Evolutionary conservation across 64 coral and sea anemone genomes (phyloP).

Genomic region (Acropora tenuis): DNA sequence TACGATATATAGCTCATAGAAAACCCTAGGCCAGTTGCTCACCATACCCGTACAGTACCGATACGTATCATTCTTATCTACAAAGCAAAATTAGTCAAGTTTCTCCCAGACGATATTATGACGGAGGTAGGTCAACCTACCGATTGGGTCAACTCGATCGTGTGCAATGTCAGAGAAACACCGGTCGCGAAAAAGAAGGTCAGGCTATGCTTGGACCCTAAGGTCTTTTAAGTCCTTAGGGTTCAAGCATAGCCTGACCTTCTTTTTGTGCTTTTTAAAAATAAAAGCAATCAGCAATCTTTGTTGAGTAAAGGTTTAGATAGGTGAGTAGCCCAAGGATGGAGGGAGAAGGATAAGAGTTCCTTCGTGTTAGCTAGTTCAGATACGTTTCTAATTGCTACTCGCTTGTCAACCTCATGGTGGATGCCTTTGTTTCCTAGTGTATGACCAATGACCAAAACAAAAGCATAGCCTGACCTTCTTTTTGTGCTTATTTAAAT

Average conservation of each 20-base stretch:
- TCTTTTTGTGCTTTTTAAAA: conserved; percentile 3
- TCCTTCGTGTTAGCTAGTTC: too few relatives aligned
- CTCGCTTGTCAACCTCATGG: too few relatives aligned
- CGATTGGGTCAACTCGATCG: conserved; percentile 36
- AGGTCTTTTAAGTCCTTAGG: conserved; percentile 37
- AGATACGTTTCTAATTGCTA: too few relatives aligned
- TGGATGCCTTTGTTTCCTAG: conserved; percentile 52
- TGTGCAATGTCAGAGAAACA: conserved; percentile 47
- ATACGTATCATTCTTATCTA: conserved; percentile 28
- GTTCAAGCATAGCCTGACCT: conserved; percentile 50
- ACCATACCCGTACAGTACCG: conserved; percentile 40
- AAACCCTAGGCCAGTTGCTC: conserved; percentile 35
- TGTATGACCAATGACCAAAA: conserved; percentile 6
- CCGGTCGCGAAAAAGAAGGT: conserved; percentile 18
- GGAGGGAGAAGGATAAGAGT: too few relatives aligned
- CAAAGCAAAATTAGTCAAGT: conserved; percentile 20
- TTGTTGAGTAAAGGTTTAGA: too few relatives aligned
- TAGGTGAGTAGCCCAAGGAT: too few relatives aligned
- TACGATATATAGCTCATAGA: conserved; percentile 44
- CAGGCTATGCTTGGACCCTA: conserved; percentile 52
- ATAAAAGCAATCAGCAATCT: too few relatives aligned
- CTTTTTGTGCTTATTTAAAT: not conserved
- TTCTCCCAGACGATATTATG: conserved; percentile 28
- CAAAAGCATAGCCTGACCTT: conserved; percentile 54
- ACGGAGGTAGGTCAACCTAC: conserved; percentile 21